Evolutionary conservation across 2,888 invertebrate species (phyloP).

Genomic region (Hydroisotoma schaefferi): DNA sequence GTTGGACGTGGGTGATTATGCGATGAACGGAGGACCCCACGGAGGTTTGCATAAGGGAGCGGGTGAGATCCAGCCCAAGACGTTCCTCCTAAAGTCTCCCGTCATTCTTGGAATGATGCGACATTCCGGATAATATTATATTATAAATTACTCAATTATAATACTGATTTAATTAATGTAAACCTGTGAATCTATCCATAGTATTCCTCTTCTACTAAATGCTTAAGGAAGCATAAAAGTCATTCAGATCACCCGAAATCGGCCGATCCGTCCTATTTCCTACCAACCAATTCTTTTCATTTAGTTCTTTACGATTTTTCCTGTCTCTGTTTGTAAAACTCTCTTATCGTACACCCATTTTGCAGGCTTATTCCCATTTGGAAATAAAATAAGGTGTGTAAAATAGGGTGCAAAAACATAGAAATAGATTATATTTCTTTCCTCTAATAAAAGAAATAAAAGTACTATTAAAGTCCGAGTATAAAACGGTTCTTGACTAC

Average conservation of each 20-base stretch:
- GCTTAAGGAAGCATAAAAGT: not conserved
- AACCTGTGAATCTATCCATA: not conserved
- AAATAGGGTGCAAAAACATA: too few species aligned
- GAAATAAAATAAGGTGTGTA: too few species aligned
- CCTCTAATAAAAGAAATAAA: too few species aligned
- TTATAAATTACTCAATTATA: too few species aligned
- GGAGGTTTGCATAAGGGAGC: not conserved
- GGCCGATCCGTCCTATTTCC: not conserved
- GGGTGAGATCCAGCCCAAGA: not conserved
- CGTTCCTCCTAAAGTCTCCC: constrained; percentile 1
- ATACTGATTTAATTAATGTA: not conserved
- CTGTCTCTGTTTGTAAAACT: too few species aligned
- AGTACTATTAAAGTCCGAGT: too few species aligned
- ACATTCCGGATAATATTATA: constrained; percentile 5
- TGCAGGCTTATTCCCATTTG: too few species aligned
- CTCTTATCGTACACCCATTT: too few species aligned
- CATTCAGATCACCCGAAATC: not conserved
- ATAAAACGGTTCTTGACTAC: too few species aligned
- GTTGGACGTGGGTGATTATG: constrained; percentile 6
- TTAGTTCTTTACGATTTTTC: too few species aligned
- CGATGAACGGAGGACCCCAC: not conserved
- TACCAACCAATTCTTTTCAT: too few species aligned
- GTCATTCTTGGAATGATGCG: constrained; percentile 5
- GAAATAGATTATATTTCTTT: too few species aligned
- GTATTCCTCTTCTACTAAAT: not conserved